Evolutionary conservation across 1,140 invertebrate genomes (phyloP).

Genomic region (Phortica variegata): DNA sequence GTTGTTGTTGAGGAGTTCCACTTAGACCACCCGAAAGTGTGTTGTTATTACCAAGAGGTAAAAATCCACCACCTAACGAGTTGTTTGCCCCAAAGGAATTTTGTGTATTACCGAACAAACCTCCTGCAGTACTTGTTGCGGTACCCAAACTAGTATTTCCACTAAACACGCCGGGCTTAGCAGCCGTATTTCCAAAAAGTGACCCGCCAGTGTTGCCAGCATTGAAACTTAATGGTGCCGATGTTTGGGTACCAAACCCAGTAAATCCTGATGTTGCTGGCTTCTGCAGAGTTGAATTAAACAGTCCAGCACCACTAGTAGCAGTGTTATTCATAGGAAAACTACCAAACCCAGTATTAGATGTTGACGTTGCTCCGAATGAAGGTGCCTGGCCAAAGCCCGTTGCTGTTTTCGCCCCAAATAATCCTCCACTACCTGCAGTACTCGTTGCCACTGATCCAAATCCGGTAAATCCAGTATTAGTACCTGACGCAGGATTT

Average conservation of each 20-base stretch:
- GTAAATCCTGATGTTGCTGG: conserved; percentile 57
- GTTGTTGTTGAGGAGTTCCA: conserved; percentile 42
- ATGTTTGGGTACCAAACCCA: conserved; percentile 43
- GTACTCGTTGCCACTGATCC: conserved; percentile 45
- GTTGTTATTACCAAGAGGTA: conserved; percentile 19
- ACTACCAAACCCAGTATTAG: conserved; percentile 42
- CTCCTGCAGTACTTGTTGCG: conserved; percentile 31
- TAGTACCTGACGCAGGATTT: conserved; percentile 51
- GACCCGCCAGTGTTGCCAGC: conserved; percentile 57
- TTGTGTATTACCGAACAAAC: conserved; percentile 57
- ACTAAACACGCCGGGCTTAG: conserved; percentile 57
- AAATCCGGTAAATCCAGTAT: conserved; percentile 57
- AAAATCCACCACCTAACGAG: conserved; percentile 27
- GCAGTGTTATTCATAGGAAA: conserved; percentile 48
- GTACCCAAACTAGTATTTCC: conserved; percentile 26
- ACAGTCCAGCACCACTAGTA: conserved; percentile 56
- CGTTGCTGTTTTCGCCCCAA: conserved; percentile 50
- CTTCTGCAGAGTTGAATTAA: conserved; percentile 60
- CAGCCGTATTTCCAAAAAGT: conserved; percentile 36
- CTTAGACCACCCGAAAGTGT: conserved; percentile 24
- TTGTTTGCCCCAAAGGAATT: conserved; percentile 25
- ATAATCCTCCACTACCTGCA: conserved; percentile 38
- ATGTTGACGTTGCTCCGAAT: conserved; percentile 43
- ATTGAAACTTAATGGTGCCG: conserved; percentile 56
- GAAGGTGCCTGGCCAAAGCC: conserved; percentile 53